phyloP scores from a whole-genome alignment of 1,140 invertebrate genomes.

The Panagrolaimus sp. region DNA sequence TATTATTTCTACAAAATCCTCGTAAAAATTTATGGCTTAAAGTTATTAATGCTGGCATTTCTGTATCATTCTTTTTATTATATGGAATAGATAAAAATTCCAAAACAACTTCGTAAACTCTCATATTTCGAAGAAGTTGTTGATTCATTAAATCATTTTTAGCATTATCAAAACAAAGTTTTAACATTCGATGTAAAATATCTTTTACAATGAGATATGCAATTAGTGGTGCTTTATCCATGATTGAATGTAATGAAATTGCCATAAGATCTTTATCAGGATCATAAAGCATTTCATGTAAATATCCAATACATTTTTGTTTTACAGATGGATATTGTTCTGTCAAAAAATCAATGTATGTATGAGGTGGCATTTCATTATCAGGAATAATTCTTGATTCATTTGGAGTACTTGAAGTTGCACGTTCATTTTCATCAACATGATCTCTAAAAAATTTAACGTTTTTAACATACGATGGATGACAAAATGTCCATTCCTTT shows the following conservation, averaged over 20 bases:
- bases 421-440: slow-evolving; percentile 26
- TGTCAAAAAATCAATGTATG: slow-evolving; percentile 26
- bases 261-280: slow-evolving; percentile 44
- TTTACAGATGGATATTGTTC: slow-evolving; percentile 19
- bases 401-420: slow-evolving; percentile 5
- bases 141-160: slow-evolving; percentile 77
- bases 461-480: too few relatives aligned
- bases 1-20: slow-evolving; percentile 91
- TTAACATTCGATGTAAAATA: slow-evolving; percentile 85
- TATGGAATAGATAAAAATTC: slow-evolving; percentile 75
- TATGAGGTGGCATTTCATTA: slow-evolving; percentile 16
- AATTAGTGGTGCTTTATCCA: slow-evolving; percentile 52
- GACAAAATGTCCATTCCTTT: too few relatives aligned
- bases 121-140: slow-evolving; percentile 85
- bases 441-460: background rate
- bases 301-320: slow-evolving; percentile 26
- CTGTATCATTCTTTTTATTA: slow-evolving; percentile 70
- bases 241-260: slow-evolving; percentile 45
- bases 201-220: slow-evolving; percentile 60
- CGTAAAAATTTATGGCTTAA: slow-evolving; percentile 93
- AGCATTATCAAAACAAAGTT: slow-evolving; percentile 69
- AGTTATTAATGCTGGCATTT: slow-evolving; percentile 92
- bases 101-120: slow-evolving; percentile 88
- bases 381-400: background rate
- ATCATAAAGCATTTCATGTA: slow-evolving; percentile 38